Evolutionary conservation across 2,888 invertebrate genomes (phyloP).

Genomic region (Protophormia terraenovae): DNA sequence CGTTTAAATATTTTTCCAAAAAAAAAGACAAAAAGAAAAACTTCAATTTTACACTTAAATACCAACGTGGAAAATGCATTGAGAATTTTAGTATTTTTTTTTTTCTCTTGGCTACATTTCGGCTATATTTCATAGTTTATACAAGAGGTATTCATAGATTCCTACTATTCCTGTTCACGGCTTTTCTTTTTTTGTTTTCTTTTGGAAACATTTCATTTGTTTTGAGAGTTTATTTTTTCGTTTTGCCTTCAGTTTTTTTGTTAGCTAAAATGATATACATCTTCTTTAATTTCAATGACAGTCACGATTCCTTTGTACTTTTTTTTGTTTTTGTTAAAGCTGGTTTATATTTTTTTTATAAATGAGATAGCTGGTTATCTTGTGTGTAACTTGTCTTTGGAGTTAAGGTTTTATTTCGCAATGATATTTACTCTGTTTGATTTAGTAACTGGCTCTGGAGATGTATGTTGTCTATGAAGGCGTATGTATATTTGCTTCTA

Average conservation of each 20-base stretch:
- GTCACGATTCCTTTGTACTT: conserved; percentile 29
- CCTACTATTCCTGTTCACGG: background rate
- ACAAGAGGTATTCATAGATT: conserved; percentile 12
- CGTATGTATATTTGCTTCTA: background rate
- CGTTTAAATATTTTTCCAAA: conserved; percentile 30
- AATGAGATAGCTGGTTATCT: background rate
- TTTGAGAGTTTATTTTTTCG: background rate
- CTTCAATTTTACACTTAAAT: conserved; percentile 32
- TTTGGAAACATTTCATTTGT: conserved; percentile 4
- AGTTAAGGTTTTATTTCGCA: background rate
- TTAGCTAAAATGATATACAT: conserved; percentile 39
- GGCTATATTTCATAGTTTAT: conserved; percentile 23
- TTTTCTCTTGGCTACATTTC: background rate
- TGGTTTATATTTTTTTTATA: background rate
- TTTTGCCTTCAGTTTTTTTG: background rate
- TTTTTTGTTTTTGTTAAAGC: background rate
- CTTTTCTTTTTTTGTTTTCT: background rate
- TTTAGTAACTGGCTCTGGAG: conserved; percentile 24
- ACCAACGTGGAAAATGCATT: conserved; percentile 27
- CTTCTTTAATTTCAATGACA: conserved; percentile 58
- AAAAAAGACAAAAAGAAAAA: background rate
- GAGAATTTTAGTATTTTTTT: background rate
- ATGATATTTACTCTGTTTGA: background rate
- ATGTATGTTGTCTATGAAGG: background rate
- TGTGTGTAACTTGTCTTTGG: background rate